Percentiles rank a stretch among this genome's conserved stretches.
phyloP scores from a whole-genome alignment of 2,888 invertebrate species.

The Agonopterix arenella region DNA sequence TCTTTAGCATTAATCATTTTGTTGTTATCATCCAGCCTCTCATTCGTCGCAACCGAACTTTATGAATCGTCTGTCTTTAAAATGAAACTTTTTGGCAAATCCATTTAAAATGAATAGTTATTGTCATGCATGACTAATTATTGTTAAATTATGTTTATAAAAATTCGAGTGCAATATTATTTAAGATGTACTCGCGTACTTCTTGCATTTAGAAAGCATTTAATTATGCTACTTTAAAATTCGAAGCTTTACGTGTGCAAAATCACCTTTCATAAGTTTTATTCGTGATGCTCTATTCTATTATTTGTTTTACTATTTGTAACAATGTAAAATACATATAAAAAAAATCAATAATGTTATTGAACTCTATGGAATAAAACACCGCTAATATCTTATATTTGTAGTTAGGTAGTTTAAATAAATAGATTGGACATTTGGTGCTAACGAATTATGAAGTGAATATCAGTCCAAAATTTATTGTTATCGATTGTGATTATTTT shows the following conservation, averaged over 20 bases:
- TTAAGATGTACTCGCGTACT: background rate
- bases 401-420: slow-evolving; percentile 50
- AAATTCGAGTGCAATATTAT: background rate
- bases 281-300: too few relatives aligned
- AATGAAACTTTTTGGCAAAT: too few relatives aligned
- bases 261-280: background rate
- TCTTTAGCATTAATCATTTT: slow-evolving; percentile 1
- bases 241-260: background rate
- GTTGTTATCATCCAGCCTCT: background rate
- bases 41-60: too few relatives aligned
- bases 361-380: too few relatives aligned
- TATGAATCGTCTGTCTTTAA: too few relatives aligned
- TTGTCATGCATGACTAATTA: too few relatives aligned
- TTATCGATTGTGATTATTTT: slow-evolving; percentile 3
- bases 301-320: too few relatives aligned
- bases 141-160: background rate
- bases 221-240: slow-evolving; percentile 4
- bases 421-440: slow-evolving; percentile 68
- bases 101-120: too few relatives aligned
- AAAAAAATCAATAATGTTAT: too few relatives aligned
- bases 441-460: slow-evolving; percentile 48
- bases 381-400: background rate
- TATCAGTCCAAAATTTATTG: slow-evolving; percentile 46
- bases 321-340: too few relatives aligned
- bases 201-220: slow-evolving; percentile 7